Base-by-base conservation (phyloP, 2,888 invertebrate species). In the Spodoptera picta region DNA sequence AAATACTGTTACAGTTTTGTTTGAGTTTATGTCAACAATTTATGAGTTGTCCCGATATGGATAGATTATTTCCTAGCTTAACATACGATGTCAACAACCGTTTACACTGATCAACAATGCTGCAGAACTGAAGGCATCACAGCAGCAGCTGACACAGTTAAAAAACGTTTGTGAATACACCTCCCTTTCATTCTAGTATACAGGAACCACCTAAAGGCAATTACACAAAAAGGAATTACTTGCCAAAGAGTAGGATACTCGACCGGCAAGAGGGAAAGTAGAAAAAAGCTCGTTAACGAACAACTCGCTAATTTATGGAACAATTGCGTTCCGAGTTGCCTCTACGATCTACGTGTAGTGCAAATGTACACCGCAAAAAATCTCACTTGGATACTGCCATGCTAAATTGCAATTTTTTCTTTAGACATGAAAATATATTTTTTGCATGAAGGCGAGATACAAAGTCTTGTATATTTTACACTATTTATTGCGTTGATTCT, bases 211-310 rank as follows among this genome's bases (percentile, higher is more conserved):
- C 54, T 52, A 63, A 63, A 48, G 64, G 67, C 67, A 78, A 80
- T 70, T 78, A 73, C 59, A 59, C 49, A 55, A 60, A 75, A 75
- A 69, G 58, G 57, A 53, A 66, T 64, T 63, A 53, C 60, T 36
- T 46, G 42, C 54, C 54, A 73, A 73, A 62, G 56, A 56, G 63
- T 49, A 69, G 77, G 69, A 69, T 64, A 71, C 64, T 65, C 53
- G 47, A 68, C 60, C 69, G 55, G 67, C 60, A 72, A 81, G 77
- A 76, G 75, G 73, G 75, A 60, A 66, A 24, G 52, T 59, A 69
- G 57, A 84, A 85, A 84, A 83, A 82, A 81, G 81, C 82, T 87
- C 82, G 81, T 84, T 83, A 85, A 72, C 75, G 71, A 73, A 75
- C 81, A 77, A 74, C 77, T 73, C 75, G 71, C 80, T 85, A 85